Conservation (phyloP, 2,797 vertebrate species). For the Ptychadena robeensis region DNA sequence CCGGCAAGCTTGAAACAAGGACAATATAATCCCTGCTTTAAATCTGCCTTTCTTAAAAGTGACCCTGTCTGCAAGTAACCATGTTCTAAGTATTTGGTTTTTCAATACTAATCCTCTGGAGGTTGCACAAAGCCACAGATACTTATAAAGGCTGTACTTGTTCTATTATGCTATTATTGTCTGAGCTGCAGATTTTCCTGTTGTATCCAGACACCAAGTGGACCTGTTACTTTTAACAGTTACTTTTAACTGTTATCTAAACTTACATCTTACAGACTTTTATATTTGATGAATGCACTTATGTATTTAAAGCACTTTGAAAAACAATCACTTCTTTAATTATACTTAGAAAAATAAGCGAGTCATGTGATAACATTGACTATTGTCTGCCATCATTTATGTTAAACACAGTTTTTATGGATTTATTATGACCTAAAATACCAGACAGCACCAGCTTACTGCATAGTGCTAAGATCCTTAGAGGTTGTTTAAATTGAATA, state of each 20-base stretch:
- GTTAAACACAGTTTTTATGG: too few relatives aligned
- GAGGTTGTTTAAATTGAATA: too few relatives aligned
- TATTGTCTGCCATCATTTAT: neutral
- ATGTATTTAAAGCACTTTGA: neutral
- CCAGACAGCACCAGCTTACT: too few relatives aligned
- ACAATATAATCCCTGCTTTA: conserved; percentile 50
- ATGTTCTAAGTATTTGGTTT: conserved; percentile 37
- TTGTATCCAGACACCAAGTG: neutral
- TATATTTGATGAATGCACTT: neutral
- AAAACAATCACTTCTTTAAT: neutral
- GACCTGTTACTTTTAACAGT: neutral
- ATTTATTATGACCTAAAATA: too few relatives aligned
- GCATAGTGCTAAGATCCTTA: too few relatives aligned
- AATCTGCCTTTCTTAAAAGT: conserved; percentile 36
- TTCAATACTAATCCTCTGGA: conserved; percentile 46
- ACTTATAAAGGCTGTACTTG: conserved; percentile 12
- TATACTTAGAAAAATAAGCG: neutral
- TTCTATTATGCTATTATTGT: conserved; percentile 23
- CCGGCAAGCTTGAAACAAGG: conserved; percentile 17
- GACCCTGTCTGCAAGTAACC: conserved; percentile 16
- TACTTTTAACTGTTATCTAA: too few relatives aligned
- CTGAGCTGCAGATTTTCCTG: conserved; percentile 19
- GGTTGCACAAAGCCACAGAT: conserved; percentile 8
- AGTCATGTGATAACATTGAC: neutral
- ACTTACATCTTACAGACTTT: neutral